Base-by-base conservation (phyloP, 2,888 invertebrate species). In the Drosophila gaucha region DNA sequence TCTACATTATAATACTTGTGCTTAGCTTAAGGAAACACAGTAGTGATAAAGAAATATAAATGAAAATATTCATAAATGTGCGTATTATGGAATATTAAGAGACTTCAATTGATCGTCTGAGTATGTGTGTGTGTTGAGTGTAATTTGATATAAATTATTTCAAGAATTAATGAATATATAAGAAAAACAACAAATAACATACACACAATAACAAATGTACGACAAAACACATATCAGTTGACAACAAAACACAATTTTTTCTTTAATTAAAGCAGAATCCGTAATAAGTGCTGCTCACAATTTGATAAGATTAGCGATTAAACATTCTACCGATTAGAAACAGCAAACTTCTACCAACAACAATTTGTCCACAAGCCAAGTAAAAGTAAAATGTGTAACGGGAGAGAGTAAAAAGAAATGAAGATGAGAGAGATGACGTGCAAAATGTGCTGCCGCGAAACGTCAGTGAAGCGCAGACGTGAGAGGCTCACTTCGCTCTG, bases 291-390 rank as follows among this genome's bases (percentile, higher is more conserved):
- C 41, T 43, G 28, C 30, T 35, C 35, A 44, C 14, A 65, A 49
- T 30, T 56, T 73, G 73, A 80, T 80, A 76, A 86, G 86, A 79
- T 83, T 70, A 57, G 18, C 36, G 54, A 44, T 62, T 66, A 65
- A 55, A 36, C 33, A 58, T 47, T 24, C 20, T 20, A 55, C 24
- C n/a, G 31, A 38, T 33, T 38, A 38, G 47, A 36, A 49, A 41
- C 36, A 52, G 65, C 26, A 44, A 65, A 65, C 38, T 14, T 50
- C 38, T 31, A 44, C 31, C 16, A 26, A 31, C 18, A 66, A 47
- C 35, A 59, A 50, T 46, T 30, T 16, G 26, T 46, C 26, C 18
- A 49, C 33, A 16, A 24, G 16, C 12, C 12, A 41, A 62, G 51
- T 60, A 73, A 54, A 60, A 67, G 49, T 51, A 67, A 49, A 73